Conservation (phyloP, 1,140 invertebrate genomes). For the Bombus affinis region DNA sequence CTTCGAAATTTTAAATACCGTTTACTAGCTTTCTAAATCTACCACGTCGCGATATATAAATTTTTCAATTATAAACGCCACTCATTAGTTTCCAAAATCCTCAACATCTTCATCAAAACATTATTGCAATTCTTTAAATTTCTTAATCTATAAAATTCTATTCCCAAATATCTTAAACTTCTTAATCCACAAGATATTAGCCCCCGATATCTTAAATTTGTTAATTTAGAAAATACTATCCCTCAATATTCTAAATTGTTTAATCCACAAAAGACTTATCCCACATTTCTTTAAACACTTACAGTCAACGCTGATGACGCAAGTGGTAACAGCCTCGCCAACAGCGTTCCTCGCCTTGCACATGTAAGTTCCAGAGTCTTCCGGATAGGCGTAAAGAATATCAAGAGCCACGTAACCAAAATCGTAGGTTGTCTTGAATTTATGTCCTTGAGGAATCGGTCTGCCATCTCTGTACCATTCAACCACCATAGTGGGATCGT, state of each 20-base stretch:
- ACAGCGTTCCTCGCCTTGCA: constrained; percentile 95
- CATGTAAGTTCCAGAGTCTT: constrained; percentile 97
- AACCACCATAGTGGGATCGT: constrained; percentile 97
- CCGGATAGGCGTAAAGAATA: constrained; percentile 97
- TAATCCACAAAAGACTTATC: rapidly evolving
- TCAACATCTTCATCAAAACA: neutral
- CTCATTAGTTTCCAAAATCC: neutral
- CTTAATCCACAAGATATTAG: neutral
- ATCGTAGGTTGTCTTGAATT: constrained; percentile 96
- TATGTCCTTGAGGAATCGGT: constrained; percentile 93
- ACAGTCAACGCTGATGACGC: constrained; percentile 92
- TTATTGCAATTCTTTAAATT: neutral
- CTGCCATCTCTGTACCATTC: constrained; percentile 97
- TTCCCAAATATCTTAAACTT: neutral
- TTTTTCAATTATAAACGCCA: neutral
- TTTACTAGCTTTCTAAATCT: neutral
- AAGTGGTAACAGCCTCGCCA: constrained; percentile 96
- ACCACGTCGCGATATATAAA: neutral
- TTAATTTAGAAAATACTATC: neutral
- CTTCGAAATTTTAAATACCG: neutral
- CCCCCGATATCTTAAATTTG: neutral
- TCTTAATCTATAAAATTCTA: neutral
- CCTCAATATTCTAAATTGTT: neutral
- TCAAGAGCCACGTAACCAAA: constrained; percentile 98
- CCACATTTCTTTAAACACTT: constrained; percentile 69